These are phyloP conservation scores for Rhegmatorhina hoffmannsi DNA, from an alignment of 2,113 vertebrate genomes.

Conservation along the genomic window DNA sequence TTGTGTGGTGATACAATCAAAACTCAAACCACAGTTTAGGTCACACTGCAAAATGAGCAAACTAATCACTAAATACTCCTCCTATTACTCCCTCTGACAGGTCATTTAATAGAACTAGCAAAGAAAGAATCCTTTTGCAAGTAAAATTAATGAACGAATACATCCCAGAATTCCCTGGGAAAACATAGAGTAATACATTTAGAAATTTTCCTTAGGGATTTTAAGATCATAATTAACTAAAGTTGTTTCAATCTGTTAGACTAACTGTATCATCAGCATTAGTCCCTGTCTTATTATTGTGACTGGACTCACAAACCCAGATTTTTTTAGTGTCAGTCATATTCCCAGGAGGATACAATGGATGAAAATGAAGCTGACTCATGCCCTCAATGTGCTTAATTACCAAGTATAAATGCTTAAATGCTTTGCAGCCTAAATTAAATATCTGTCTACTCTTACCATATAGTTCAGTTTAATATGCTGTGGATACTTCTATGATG, in stretches of 20 bases:
- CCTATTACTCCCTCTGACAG: neutral
- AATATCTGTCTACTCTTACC: neutral
- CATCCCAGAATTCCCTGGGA: neutral
- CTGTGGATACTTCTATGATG: neutral
- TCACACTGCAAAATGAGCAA: neutral
- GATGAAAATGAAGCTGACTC: neutral
- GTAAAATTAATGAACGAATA: neutral
- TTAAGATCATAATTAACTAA: neutral
- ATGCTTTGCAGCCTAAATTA: neutral
- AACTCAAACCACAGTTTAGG: neutral
- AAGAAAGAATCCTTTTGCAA: neutral
- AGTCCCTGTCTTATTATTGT: neutral
- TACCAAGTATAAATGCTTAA: neutral
- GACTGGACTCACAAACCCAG: neutral
- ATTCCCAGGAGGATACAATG: neutral
- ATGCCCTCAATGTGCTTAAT: neutral
- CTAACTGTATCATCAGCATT: neutral
- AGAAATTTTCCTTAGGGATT: neutral
- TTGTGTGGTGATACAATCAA: neutral
- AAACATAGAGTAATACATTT: neutral
- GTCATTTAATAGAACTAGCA: neutral
- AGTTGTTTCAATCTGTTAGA: neutral
- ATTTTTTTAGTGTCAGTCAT: neutral
- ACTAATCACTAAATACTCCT: neutral
- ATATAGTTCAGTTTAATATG: neutral